Percentiles rank a stretch among this genome's conserved stretches.
Evolutionary conservation across 1,140 invertebrate species (phyloP).

Genomic region (Telenomus remus): DNA sequence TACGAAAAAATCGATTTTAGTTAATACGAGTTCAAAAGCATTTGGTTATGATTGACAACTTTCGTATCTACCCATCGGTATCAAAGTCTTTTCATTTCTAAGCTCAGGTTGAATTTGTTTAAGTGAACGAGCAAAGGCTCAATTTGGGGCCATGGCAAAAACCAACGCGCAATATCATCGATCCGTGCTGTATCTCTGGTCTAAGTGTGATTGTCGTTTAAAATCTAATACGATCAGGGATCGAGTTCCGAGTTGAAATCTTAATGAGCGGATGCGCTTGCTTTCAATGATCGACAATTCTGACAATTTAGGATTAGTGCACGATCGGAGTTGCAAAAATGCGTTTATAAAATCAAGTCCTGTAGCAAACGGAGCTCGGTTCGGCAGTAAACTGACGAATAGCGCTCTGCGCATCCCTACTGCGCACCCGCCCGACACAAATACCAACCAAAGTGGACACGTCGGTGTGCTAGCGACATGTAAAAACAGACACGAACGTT

Average conservation of each 20-base stretch:
- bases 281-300: slow-evolving; percentile 29
- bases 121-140: slow-evolving; percentile 11
- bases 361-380: slow-evolving; percentile 44
- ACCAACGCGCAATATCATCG: slow-evolving; percentile 43
- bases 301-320: slow-evolving; percentile 26
- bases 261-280: slow-evolving; percentile 9
- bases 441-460: not conserved
- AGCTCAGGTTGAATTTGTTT: slow-evolving; percentile 1
- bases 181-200: slow-evolving; percentile 25
- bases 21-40: not conserved
- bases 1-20: slow-evolving; percentile 1
- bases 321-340: slow-evolving; percentile 52
- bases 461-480: not conserved
- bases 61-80: slow-evolving; percentile 32
- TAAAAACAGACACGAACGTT: too few species aligned
- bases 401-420: slow-evolving; percentile 25
- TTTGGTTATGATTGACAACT: not conserved
- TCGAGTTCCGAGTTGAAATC: slow-evolving; percentile 24
- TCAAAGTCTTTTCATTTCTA: slow-evolving; percentile 14
- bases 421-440: slow-evolving; percentile 27
- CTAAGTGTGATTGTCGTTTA: slow-evolving; percentile 12
- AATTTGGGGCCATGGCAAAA: slow-evolving; percentile 17
- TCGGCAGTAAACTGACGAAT: slow-evolving; percentile 49
- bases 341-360: slow-evolving; percentile 51
- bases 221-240: slow-evolving; percentile 23